Base-by-base conservation (phyloP, 2,888 invertebrate species). In the Mamestra brassicae region DNA sequence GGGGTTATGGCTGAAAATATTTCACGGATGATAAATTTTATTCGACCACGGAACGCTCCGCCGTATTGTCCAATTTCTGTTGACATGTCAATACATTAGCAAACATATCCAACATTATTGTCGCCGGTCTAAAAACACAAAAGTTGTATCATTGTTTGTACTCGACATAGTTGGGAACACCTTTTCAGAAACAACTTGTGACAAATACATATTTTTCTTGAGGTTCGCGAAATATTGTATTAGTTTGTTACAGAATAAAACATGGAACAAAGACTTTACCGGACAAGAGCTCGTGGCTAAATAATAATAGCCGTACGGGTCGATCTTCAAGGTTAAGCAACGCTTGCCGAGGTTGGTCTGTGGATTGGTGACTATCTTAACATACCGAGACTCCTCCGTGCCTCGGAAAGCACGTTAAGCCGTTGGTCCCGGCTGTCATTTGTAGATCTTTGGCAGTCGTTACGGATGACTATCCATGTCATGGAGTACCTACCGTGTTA, bases 61-160 rank as follows among this genome's bases (percentile, higher is more conserved):
- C 17, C 34, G 64, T 68, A 67, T 75, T 77, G 77, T 84, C 68
- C 85, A 85, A 83, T 85, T 81, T 76, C 70, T 61, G 75, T 71
- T 63, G 69, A 84, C 84, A 84, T 84, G 78, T 71, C 72, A 69
- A 78, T 83, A 85, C 74, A 78, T 85, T 78, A 76, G 58, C 63
- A 61, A 69, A 73, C 78, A 72, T 70, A 77, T 66, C 61, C 26
- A n/a, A 65, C 57, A 66, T 78, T 64, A 69, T 55, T 60, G 61
- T 69, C 45, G 17, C n/a, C 4, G n/a, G 26, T 15, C 50, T 75
- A 60, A 65, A 81, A 72, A 83, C 57, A 78, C 69, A 70, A 54
- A 71, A 61, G 57, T 69, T 42, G 6, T 60, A 11, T 26, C 36
- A 64, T 73, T 36, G 15, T 72, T 69, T 77, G 60, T 67, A 65